Conservation (phyloP, 2,113 vertebrate genomes). For the Indicator maculatus region DNA sequence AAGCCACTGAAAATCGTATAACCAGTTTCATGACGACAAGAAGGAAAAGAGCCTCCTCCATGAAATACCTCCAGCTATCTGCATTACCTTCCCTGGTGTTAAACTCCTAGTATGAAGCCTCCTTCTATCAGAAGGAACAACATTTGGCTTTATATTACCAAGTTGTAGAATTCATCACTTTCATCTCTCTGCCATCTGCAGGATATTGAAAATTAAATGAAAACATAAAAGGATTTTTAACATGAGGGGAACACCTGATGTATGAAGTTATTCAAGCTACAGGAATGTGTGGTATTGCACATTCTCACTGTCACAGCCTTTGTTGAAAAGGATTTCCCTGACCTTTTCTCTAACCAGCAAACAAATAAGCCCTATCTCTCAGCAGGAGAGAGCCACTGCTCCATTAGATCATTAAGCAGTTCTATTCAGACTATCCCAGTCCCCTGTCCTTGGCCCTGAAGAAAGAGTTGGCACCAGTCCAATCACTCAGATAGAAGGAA, state of each 20-base stretch:
- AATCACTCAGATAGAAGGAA: constrained; percentile 78
- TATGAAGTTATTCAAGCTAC: constrained; percentile 78
- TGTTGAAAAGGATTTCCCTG: constrained; percentile 83
- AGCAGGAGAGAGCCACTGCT: constrained; percentile 77
- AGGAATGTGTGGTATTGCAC: constrained; percentile 73
- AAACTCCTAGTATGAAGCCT: constrained; percentile 56
- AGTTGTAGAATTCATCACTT: constrained; percentile 73
- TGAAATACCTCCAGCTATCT: constrained; percentile 27
- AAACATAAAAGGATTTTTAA: constrained; percentile 72
- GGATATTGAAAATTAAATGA: constrained; percentile 76
- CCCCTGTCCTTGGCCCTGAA: constrained; percentile 84
- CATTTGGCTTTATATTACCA: constrained; percentile 67
- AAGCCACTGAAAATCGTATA: constrained; percentile 44
- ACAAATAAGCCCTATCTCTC: constrained; percentile 82
- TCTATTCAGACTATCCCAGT: constrained; percentile 77
- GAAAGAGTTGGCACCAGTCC: constrained; percentile 80
- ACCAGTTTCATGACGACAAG: not conserved
- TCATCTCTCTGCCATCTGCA: constrained; percentile 78
- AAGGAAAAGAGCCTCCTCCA: constrained; percentile 4
- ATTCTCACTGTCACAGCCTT: constrained; percentile 75
- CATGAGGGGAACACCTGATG: constrained; percentile 70
- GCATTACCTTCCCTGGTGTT: not conserved
- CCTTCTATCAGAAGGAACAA: constrained; percentile 42
- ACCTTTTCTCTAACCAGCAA: constrained; percentile 80
- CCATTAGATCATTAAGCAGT: constrained; percentile 83